Base-by-base conservation (phyloP, 2,888 invertebrate genomes). In the Clepsis dumicolana region DNA sequence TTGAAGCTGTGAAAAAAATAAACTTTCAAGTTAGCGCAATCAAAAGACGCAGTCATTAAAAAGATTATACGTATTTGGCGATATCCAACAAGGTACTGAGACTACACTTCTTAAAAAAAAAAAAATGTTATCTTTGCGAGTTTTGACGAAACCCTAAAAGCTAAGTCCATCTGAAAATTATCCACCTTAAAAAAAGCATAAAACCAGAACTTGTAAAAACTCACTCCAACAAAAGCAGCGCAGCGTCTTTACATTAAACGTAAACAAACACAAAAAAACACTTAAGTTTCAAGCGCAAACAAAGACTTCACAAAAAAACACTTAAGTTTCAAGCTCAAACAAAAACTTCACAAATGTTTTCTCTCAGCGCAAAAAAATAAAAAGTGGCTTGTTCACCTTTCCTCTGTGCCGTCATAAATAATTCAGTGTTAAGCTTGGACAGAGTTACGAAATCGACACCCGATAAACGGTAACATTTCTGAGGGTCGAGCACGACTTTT, bases 371-470 rank as follows among this genome's bases (percentile, higher is more conserved):
- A n/a, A n/a, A n/a, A n/a, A 18, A 18, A 44, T 50, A 25, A 53
- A 57, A 61, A 53, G 59, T 27, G 52, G 27, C 54, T 56, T 50
- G 18, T 62, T 68, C 56, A 67, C 67, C 62, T 62, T 38, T 48
- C 41, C 38, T 18, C 38, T 41, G n/a, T 29, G 27, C 10, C 44
- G n/a, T 64, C 32, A 68, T 68, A 64, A 57, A 68, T 68, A 44
- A 68, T 68, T 63, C 68, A 68, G 38, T 14, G 32, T 14, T 16
- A 16, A 38, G 18, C 56, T 18, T 53, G 63, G 62, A 57, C 62
- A 48, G 60, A 56, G 53, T 21, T 54, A 16, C 14, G 25, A 57
- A 41, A 64, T 59, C 59, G 68, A 68, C 68, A 64, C 64, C 52
- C 38, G 38, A 68, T 64, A 59, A 59, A 64, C 18, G 57, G 32